These are phyloP conservation scores for Dynastes grantii DNA, from an alignment of 2,888 invertebrate species.

Conservation along the genomic window DNA sequence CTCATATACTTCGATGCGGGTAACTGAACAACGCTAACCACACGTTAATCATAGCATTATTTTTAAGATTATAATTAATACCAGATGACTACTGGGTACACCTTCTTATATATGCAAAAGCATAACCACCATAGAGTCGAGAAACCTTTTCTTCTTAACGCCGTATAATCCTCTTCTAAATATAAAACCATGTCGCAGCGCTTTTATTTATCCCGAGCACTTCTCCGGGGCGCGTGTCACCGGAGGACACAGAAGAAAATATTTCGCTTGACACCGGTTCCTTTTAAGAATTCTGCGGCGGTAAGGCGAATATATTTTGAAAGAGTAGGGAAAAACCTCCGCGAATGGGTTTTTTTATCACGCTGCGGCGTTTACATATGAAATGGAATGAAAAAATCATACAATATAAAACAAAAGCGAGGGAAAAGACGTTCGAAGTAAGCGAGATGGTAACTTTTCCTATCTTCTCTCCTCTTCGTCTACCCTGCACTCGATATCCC, in stretches of 20 bases:
- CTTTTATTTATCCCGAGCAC: conserved; percentile 28
- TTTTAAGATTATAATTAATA: too few species aligned
- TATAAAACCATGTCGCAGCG: conserved; percentile 10
- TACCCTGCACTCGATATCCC: neutral
- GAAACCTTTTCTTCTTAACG: conserved; percentile 21
- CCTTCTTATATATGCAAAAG: conserved; percentile 9
- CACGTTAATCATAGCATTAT: too few species aligned
- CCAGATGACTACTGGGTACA: too few species aligned
- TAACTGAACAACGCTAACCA: too few species aligned
- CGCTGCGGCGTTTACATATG: conserved; percentile 43
- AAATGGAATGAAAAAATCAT: conserved; percentile 50
- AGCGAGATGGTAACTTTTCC: neutral
- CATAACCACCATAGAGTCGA: neutral
- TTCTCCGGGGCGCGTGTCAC: neutral
- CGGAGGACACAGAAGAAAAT: conserved; percentile 24
- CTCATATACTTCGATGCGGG: too few species aligned
- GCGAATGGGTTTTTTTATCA: conserved; percentile 37
- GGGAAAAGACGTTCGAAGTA: conserved; percentile 27
- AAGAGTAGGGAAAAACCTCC: conserved; percentile 14
- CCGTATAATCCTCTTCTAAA: conserved; percentile 31
- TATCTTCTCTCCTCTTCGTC: conserved; percentile 9
- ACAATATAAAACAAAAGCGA: conserved; percentile 48
- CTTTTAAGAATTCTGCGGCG: conserved; percentile 29
- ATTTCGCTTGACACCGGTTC: conserved; percentile 40
- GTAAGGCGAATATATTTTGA: conserved; percentile 41